Base-by-base conservation (phyloP, 2,888 invertebrate genomes). In the Mythimna impura region DNA sequence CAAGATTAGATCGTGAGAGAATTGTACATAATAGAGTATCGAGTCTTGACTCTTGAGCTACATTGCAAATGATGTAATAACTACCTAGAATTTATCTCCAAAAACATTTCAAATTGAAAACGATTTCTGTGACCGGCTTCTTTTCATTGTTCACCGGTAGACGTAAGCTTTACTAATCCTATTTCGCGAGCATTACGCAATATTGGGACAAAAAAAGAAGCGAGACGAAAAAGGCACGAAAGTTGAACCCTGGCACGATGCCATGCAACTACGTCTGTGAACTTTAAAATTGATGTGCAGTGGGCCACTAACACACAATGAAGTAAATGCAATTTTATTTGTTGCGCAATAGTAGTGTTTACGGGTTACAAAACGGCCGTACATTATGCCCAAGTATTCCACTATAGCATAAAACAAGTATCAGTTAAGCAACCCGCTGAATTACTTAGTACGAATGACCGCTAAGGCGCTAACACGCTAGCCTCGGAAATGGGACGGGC, bases 241-340 rank as follows among this genome's bases (percentile, higher is more conserved):
- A 81, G 66, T 75, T 80, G 47, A 80, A 66, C 73, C 55, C 60
- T 78, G 68, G 70, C 72, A 62, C 30, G 61, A 69, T 84, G 69
- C 70, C 77, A 84, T 67, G n/a, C 47, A 58, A 55, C 67, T 80
- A 58, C 73, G 57, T 67, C 64, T 72, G 62, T 74, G 68, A 74
- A 83, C 80, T 76, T 80, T 73, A 80, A 73, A 50, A 68, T 30
- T 57, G 76, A 69, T 71, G 66, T 61, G 60, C 76, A 58, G 57
- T 81, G 75, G 30, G 69, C 77, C 43, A 85, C 84, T 83, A 83
- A 78, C 86, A 78, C 72, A 85, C 71, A 71, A 80, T 67, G 12
- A 76, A 65, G 71, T 63, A 73, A 64, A 72, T 69, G 78, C 71
- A 81, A 83, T 68, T 63, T 71, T 52, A 40, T 80, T 62, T 80